Evolutionary conservation across 2,888 invertebrate genomes (phyloP), one percentile per base, ranked within the genome.

Genomic region (Tinea pellionella): DNA sequence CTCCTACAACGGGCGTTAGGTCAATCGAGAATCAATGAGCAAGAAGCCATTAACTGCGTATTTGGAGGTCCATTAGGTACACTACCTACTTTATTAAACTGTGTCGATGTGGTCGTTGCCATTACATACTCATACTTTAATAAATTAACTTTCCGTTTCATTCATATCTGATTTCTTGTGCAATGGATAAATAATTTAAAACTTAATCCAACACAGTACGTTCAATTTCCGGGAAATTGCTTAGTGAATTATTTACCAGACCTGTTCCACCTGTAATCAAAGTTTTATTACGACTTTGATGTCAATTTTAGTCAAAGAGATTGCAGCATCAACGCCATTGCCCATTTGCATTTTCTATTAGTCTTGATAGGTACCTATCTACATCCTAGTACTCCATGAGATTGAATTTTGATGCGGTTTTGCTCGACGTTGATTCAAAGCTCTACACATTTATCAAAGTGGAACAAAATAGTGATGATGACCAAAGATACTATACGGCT

Each of bases 11-110:
- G 53, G 18, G 53, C 32, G 57, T 30, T 16, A 16, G 57, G 57
- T 57, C 57, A 57, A 57, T 57, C 57, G 57, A 57, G 57, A 57
- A 57, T 57, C 57, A 57, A 57, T 57, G 57, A 32, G 30, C 12
- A 12, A 24, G 53, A 53, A 32, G 13, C 32, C 57, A 57, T 57
- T 57, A 57, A 32, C 57, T 57, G 32, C 15, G 53, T 47, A 47
- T 47, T 47, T 47, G 47, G 47, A 9, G 13, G 47, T 47, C 47
- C 47, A 47, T 47, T 47, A 47, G 13, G 47, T 47, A 47, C 47
- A 47, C 47, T 47, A 47, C 47, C 47, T 47, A 47, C 16, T 47
- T 47, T 47, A 47, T 47, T 47, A 47, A 47, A 47, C 47, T 47
- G 47, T 47, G 47, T 47, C 47, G 9, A 47, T 47, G 47, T 47